These are phyloP conservation scores for Pteropus alecto DNA, from an alignment of 2,113 vertebrate genomes.

Conservation along the genomic window DNA sequence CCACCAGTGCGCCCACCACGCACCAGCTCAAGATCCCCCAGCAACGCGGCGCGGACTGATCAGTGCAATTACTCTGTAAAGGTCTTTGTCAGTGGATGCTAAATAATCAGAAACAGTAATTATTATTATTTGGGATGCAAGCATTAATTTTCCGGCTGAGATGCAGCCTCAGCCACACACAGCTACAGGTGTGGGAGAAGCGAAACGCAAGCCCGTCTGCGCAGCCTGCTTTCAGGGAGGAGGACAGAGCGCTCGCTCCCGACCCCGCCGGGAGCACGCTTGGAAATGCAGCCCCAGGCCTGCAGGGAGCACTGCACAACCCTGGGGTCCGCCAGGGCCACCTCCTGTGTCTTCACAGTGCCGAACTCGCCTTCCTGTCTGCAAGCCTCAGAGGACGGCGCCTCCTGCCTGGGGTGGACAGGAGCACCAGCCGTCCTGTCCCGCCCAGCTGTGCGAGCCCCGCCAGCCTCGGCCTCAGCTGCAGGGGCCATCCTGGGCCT, in stretches of 20 bases:
- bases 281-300: neutral
- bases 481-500: no score
- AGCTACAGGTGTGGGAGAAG: slow-evolving; percentile 64
- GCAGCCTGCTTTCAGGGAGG: no score
- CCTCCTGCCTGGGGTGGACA: neutral
- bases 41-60: slow-evolving; percentile 55
- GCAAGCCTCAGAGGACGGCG: neutral
- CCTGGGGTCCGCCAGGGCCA: neutral
- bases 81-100: slow-evolving; percentile 65
- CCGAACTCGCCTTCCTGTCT: rapidly evolving
- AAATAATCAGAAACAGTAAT: slow-evolving; percentile 73
- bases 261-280: no score
- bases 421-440: neutral
- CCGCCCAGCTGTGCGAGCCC: no score
- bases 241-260: neutral
- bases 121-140: slow-evolving; percentile 69
- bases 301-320: no score
- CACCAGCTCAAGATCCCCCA: slow-evolving; percentile 43
- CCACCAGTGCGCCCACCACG: slow-evolving; percentile 39
- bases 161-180: slow-evolving; percentile 34
- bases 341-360: rapidly evolving
- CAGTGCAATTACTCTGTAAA: slow-evolving; percentile 68
- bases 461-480: no score
- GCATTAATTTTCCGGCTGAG: slow-evolving; percentile 50
- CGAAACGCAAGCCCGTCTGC: no score